Evolutionary conservation across 2,888 invertebrate species (phyloP).

Genomic region (Ectobius pallidus): DNA sequence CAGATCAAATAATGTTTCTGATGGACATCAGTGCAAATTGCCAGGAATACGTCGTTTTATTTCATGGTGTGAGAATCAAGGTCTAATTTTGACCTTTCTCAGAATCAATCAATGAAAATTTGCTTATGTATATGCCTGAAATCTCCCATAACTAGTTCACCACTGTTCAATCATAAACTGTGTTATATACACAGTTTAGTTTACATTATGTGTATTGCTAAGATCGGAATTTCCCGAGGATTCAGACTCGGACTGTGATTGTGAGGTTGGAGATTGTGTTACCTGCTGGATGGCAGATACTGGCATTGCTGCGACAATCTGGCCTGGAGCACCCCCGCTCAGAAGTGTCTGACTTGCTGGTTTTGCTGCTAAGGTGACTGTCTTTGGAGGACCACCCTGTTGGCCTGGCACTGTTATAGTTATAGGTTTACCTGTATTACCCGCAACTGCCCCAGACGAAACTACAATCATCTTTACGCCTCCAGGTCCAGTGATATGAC

Average conservation of each 20-base stretch:
- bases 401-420: slow-evolving; percentile 69
- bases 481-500: slow-evolving; percentile 54
- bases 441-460: slow-evolving; percentile 60
- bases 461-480: slow-evolving; percentile 64
- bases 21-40: no score
- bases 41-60: no score
- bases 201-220: not conserved
- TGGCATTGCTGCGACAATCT: slow-evolving; percentile 23
- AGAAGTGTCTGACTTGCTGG: slow-evolving; percentile 14
- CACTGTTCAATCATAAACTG: no score
- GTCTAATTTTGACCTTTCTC: no score
- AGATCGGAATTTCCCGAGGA: not conserved
- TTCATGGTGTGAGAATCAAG: no score
- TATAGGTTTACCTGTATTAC: slow-evolving; percentile 68
- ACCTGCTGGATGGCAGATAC: slow-evolving; percentile 12
- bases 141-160: no score
- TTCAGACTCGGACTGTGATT: slow-evolving; percentile 5
- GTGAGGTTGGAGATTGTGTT: slow-evolving; percentile 8
- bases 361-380: slow-evolving; percentile 60
- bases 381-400: slow-evolving; percentile 61
- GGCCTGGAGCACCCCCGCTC: slow-evolving; percentile 8
- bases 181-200: slow-evolving; percentile 1
- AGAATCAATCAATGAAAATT: no score
- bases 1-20: no score
- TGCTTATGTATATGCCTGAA: no score